Evolutionary conservation across 1,140 invertebrate species (phyloP).

Genomic region (Meloidogyne exigua): DNA sequence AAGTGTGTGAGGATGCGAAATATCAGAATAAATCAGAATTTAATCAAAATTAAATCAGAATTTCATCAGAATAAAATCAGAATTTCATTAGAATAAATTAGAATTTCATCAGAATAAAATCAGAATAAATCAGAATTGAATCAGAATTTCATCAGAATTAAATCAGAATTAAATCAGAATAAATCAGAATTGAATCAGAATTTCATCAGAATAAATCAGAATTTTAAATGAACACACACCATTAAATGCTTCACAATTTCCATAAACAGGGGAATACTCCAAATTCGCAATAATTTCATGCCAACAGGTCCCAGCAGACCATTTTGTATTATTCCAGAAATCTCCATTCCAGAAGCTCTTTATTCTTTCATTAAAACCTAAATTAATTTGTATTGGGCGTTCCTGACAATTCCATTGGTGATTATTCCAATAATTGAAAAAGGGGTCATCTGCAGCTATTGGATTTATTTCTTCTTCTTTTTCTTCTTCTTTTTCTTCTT

Average conservation of each 20-base stretch:
- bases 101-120: no score
- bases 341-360: constrained; percentile 51
- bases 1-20: not conserved
- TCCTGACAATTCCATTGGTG: constrained; percentile 50
- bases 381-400: constrained; percentile 37
- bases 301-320: constrained; percentile 37
- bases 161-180: no score
- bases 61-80: no score
- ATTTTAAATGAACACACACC: not conserved
- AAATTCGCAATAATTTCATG: constrained; percentile 33
- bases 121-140: no score
- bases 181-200: no score
- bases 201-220: not conserved
- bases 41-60: no score
- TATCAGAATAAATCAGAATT: no score
- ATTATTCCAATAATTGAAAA: constrained; percentile 39
- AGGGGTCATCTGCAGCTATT: constrained; percentile 37
- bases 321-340: constrained; percentile 46
- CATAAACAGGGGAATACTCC: constrained; percentile 28
- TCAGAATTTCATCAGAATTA: no score
- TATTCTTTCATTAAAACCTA: constrained; percentile 39
- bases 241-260: constrained; percentile 8
- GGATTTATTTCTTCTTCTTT: constrained; percentile 17
- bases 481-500: not conserved
- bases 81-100: no score